Evolutionary conservation across 2,113 vertebrate species (phyloP).

Genomic region (Urocitellus parryii): DNA sequence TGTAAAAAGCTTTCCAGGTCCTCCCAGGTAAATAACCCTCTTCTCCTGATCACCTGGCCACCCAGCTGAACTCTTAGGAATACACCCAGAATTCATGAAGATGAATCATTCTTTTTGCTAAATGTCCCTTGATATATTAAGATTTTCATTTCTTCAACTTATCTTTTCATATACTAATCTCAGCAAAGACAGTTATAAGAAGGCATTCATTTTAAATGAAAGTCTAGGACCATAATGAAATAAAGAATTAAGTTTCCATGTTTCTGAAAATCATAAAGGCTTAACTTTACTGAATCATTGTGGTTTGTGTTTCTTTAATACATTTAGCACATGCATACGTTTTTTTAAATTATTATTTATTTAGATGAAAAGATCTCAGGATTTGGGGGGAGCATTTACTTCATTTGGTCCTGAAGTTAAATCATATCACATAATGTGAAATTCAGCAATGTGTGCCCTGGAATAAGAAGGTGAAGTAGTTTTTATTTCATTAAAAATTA

Average conservation of each 20-base stretch:
- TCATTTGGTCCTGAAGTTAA: not conserved
- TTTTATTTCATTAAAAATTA: conserved; percentile 22
- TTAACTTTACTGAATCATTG: not conserved
- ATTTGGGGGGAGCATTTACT: not conserved
- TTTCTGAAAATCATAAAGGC: not conserved
- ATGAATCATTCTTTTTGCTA: conserved; percentile 73
- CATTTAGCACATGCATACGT: not conserved
- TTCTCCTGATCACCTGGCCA: conserved; percentile 69
- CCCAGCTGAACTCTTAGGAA: conserved; percentile 54
- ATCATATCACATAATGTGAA: not conserved
- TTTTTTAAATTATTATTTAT: not conserved
- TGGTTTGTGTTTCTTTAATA: not conserved
- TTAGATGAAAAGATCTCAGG: not conserved
- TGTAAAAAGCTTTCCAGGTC: conserved; percentile 81
- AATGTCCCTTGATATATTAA: conserved; percentile 55
- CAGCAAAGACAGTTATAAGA: not conserved
- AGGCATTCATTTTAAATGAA: not conserved
- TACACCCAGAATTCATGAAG: conserved; percentile 66
- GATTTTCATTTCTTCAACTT: conserved; percentile 29
- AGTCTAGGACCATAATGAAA: conserved; percentile 6
- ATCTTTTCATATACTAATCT: conserved; percentile 26
- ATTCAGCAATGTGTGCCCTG: not conserved
- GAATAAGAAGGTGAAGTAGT: not conserved
- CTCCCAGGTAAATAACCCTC: conserved; percentile 81
- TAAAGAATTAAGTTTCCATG: not conserved